Base-by-base conservation (phyloP, 2,888 invertebrate genomes). In the Drosophila affinis region DNA sequence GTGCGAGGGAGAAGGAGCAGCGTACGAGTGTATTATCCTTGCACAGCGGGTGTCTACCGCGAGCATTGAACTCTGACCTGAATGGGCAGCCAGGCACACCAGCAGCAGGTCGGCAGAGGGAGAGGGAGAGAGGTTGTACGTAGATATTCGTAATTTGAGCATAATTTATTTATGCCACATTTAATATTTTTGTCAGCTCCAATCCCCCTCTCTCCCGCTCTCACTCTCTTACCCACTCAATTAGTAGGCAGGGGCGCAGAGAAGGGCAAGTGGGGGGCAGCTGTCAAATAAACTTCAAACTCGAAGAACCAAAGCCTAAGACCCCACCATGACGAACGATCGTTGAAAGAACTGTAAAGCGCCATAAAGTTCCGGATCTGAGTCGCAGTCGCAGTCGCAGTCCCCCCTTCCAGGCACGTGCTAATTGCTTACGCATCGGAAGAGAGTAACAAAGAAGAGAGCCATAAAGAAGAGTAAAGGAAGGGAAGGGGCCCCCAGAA, bases 361-460 rank as follows among this genome's bases (percentile, higher is more conserved):
- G 70, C 70, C 88, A 88, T 83, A 72, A 88, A 77, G 83, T 79
- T 88, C 84, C 88, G 77, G 62, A 58, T 56, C 62, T 69, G 54
- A 58, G 48, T 65, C 24, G 49, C 44, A 45, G 51, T 29, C 53
- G 55, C 52, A 27, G 32, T 45, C 21, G 21, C 21, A 21, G 21
- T 21, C 21, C 21, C 21, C 64, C 62, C 39, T n/a, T 39, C 14
- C 39, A 72, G 84, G 78, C 89, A 89, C 89, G 87, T 89, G 89
- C 87, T 86, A 86, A 86, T 88, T 86, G 88, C 84, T 89, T 71
- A 79, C 84, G 77, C 86, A 89, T 77, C 55, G 51, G 54, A 63
- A 55, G 49, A 54, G 48, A 45, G 32, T 39, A 44, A 44, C 49
- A 56, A 58, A 29, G 47, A n/a, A 32, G 1, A 24, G 9, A 24